Conservation (phyloP, 2,888 invertebrate genomes). For the Emmelina monodactyla region DNA sequence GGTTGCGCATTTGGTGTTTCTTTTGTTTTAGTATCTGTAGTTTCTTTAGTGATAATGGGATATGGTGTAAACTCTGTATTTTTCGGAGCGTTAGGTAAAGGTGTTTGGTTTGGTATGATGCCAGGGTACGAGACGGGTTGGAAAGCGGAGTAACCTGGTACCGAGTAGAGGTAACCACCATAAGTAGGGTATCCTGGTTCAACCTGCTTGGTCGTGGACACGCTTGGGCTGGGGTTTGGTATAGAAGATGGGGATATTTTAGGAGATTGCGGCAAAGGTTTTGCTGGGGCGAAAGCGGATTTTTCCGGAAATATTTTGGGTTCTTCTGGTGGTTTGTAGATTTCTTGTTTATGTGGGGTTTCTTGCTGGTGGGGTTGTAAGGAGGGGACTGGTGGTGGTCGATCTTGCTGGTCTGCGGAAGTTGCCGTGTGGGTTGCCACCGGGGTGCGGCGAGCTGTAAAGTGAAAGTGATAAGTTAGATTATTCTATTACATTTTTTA, state of each 20-base stretch:
- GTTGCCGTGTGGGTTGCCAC: not conserved
- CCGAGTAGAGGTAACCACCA: constrained; percentile 45
- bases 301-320: constrained; percentile 30
- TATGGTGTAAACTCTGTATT: constrained; percentile 26
- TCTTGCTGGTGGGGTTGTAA: too few relatives aligned
- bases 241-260: constrained; percentile 60
- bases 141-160: constrained; percentile 56
- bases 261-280: constrained; percentile 41
- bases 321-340: constrained; percentile 29
- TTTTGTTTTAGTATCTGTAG: constrained; percentile 17
- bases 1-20: constrained; percentile 14
- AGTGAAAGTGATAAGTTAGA: not conserved
- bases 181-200: constrained; percentile 42
- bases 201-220: constrained; percentile 36
- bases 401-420: not conserved
- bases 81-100: constrained; percentile 20
- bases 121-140: constrained; percentile 44
- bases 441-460: not conserved
- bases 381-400: constrained; percentile 23
- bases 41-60: constrained; percentile 21
- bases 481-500: too few relatives aligned
- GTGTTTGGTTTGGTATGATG: constrained; percentile 24
- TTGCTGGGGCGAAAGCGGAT: constrained; percentile 31
- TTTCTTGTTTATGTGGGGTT: constrained; percentile 29
- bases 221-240: constrained; percentile 53